Evolutionary conservation across 2,113 vertebrate species (phyloP).

Genomic region (Tylochromis polylepis): DNA sequence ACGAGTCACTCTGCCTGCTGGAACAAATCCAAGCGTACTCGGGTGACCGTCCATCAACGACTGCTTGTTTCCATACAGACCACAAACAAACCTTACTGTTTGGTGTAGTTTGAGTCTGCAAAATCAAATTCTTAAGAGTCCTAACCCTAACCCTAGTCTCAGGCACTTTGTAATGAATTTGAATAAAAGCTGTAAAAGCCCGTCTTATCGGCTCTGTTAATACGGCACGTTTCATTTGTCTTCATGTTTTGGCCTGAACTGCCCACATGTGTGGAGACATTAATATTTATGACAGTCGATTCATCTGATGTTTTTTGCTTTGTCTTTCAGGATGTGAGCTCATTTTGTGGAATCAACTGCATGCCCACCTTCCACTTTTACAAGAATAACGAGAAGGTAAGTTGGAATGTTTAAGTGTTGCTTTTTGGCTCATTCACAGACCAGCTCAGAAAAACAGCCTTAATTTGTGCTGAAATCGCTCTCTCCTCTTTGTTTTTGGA

Average conservation of each 20-base stretch:
- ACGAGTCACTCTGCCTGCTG: neutral
- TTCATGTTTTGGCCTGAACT: neutral
- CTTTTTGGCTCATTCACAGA: neutral
- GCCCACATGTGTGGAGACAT: neutral
- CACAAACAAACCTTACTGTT: neutral
- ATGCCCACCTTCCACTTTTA: slow-evolving; percentile 96
- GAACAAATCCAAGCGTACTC: neutral
- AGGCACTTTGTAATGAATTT: neutral
- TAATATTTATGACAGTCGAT: neutral
- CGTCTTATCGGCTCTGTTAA: neutral
- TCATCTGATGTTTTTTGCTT: neutral
- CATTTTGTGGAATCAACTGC: slow-evolving; percentile 73
- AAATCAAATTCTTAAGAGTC: neutral
- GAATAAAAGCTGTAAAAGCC: no score
- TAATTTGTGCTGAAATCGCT: neutral
- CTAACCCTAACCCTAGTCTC: no score
- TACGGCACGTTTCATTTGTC: neutral
- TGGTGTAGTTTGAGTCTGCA: neutral
- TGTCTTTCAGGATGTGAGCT: slow-evolving; percentile 77
- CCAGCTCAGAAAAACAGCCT: neutral
- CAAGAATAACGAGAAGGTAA: slow-evolving; percentile 78
- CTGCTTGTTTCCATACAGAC: neutral
- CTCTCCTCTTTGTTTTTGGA: neutral
- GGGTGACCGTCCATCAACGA: neutral
- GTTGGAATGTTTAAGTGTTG: neutral